These are phyloP conservation scores for Celastrina argiolus DNA, from an alignment of 2,888 invertebrate species.

Conservation along the genomic window DNA sequence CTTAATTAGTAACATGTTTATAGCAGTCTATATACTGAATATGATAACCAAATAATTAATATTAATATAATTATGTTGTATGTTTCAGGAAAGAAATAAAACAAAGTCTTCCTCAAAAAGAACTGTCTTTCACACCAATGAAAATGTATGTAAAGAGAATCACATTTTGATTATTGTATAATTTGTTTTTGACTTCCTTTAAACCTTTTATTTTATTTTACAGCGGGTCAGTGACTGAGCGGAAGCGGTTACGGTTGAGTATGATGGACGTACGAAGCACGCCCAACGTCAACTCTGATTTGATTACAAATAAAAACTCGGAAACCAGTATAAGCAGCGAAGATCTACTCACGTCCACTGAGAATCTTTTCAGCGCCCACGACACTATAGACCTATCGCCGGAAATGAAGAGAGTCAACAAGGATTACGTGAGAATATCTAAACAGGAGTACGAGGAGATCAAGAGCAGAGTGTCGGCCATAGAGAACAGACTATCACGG, in stretches of 20 bases:
- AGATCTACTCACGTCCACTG: conserved; percentile 64
- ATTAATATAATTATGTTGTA: background rate
- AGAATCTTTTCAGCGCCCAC: conserved; percentile 64
- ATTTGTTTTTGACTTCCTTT: background rate
- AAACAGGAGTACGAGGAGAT: conserved; percentile 88
- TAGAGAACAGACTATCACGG: conserved; percentile 83
- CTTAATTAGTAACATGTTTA: no score
- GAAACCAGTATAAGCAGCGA: conserved; percentile 67
- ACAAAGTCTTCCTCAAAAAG: conserved; percentile 78
- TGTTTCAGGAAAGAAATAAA: conserved; percentile 79
- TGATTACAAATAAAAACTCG: conserved; percentile 55
- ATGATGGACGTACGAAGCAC: conserved; percentile 66
- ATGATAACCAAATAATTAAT: no score
- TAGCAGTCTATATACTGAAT: no score
- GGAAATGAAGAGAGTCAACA: conserved; percentile 59
- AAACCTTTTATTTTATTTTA: conserved; percentile 25
- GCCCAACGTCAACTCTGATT: conserved; percentile 58
- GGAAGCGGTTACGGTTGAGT: conserved; percentile 69
- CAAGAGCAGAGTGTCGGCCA: conserved; percentile 84
- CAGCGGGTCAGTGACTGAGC: conserved; percentile 60
- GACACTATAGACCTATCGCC: conserved; percentile 67
- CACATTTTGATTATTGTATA: background rate
- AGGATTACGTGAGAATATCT: conserved; percentile 83
- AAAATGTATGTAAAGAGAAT: conserved; percentile 75
- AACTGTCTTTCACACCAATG: conserved; percentile 77